Evolutionary conservation across 2,797 vertebrate species (phyloP), one percentile per base, ranked within the genome.

Genomic region (Syngnathus rostellatus): DNA sequence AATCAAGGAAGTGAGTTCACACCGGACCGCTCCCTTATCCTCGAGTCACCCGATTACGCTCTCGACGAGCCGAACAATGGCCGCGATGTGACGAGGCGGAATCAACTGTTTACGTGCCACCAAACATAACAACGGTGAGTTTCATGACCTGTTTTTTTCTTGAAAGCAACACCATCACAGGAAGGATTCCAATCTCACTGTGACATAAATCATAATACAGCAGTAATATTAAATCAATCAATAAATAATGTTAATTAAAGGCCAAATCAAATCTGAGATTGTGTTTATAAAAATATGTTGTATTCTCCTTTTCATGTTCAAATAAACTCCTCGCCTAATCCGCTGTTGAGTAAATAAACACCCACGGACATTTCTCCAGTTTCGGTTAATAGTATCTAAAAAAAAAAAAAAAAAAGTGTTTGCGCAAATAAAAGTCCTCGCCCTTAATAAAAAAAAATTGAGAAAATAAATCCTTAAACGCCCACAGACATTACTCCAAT

Each of bases 141-240:
- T 43, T 25, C 10, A 14, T 16, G n/a, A 9, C 19, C 2, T 48
- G n/a, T 45, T 48, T 45, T 45, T 7, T 46, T 46, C 23, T 62
- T 62, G 59, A 62, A 62, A 62, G 59, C 59, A 62, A 43, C n/a
- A 40, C 59, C 10, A 10, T 21, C n/a, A 9, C 39, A 41, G n/a
- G 39, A 41, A 61, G n/a, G 59, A 41, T 17, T 38, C 7, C 7
- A 17, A 21, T n/a, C 25, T 23, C 21, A 54, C 5, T 4, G 17
- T n/a, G 48, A 50, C 19, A 50, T 50, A 7, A 46, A 46, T 43
- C 41, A 43, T 43, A 11, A 43, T 12, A 12, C 12, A 43, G 41
- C 41, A 43, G 41, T 43, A 3, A 43, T 43, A 43, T 43, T 11
- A 43, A 43, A 43, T 9, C 4, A 12, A 43, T 1, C 0, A 43